Percentiles rank a stretch among this genome's conserved stretches.
Evolutionary conservation across 2,113 vertebrate genomes (phyloP).

Genomic region (Cranoglanis bouderius): DNA sequence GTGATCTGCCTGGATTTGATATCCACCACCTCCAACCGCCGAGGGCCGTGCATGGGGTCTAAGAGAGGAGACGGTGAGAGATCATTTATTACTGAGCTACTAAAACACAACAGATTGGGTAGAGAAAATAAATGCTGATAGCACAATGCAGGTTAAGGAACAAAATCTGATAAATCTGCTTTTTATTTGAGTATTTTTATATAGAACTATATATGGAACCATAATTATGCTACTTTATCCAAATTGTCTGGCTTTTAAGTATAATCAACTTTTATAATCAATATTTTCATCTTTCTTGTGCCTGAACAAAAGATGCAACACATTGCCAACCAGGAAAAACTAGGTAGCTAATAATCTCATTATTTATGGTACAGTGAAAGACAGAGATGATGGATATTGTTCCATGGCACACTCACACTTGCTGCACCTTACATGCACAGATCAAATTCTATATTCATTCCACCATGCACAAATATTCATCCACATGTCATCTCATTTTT

Average conservation of each 20-base stretch:
- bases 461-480: not conserved
- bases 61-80: slow-evolving; percentile 13
- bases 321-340: not conserved
- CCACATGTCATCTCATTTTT: not conserved
- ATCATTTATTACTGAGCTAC: not conserved
- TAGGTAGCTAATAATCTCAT: not conserved
- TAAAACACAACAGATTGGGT: not conserved
- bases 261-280: not conserved
- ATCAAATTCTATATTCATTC: not conserved
- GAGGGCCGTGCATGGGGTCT: slow-evolving; percentile 95
- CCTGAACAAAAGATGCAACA: not conserved
- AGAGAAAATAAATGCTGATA: not conserved
- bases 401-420: not conserved
- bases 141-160: not conserved
- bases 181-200: not conserved
- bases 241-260: not conserved
- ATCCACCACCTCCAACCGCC: slow-evolving; percentile 83
- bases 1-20: slow-evolving; percentile 92
- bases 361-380: not conserved
- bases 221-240: not conserved
- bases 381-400: not conserved
- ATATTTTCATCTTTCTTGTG: not conserved
- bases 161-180: not conserved
- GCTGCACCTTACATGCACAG: not conserved
- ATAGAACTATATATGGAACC: not conserved